Base-by-base conservation (phyloP, 1,140 invertebrate species). In the Panulirus ornatus region DNA sequence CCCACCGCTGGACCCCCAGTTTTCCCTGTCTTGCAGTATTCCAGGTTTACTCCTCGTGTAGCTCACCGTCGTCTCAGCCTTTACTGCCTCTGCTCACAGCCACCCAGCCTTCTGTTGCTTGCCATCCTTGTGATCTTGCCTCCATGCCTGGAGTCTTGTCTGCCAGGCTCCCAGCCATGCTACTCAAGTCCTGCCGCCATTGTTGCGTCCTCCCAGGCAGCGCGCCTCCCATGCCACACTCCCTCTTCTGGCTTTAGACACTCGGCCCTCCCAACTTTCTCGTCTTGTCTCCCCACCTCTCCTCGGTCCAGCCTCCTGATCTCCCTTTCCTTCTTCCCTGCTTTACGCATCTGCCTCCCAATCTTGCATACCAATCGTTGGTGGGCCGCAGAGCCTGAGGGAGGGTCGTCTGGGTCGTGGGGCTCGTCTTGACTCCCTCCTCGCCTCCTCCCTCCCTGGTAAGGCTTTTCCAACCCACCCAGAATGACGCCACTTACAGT, bases 311-410 rank as follows among this genome's bases (percentile, higher is more conserved):
- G 40, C 38, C 75, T 70, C 9, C 63, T 27, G n/a, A 1, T 70
- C 63, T 70, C 63, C 11, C 51, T 58, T 58, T 22, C 51, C 22
- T 22, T 58, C 51, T 58, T 58, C 51, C 51, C 51, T 58, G 11
- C 51, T 58, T 22, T 22, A 11, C 51, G 11, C 51, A 11, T 58
- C 22, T 58, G 22, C 51, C 51, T 58, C 30, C 36, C 79, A 27
- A 82, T 82, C 79, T 82, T 82, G 27, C 79, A 58, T 38, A 22
- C 44, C 73, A 76, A 44, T 76, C 40, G 73, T 34, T 38, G 36
- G 38, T 76, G 73, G 14, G 42, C 73, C 73, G 42, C 73, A 76
- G 42, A 76, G 27, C 44, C 79, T 34, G 47, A 36, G 16, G n/a
- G 36, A 78, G 76, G 40, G 27, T 51, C 19, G 11, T 36, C 22